Base-by-base conservation (phyloP, 2,888 invertebrate genomes). In the Xylota segnis region DNA sequence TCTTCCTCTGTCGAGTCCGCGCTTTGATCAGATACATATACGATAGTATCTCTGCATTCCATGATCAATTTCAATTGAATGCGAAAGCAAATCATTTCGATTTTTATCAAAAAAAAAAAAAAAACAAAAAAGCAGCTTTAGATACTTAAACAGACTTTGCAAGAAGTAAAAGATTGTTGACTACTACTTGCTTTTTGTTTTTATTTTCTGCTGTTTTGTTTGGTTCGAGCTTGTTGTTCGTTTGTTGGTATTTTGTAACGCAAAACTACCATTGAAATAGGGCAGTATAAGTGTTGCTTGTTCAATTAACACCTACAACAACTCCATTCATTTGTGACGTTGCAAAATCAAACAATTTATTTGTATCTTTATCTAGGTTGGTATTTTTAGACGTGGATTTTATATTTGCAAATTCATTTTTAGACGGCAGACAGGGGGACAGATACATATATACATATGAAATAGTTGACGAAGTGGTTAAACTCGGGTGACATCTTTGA, bases 371-470 rank as follows among this genome's bases (percentile, higher is more conserved):
- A 34, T 65, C 4, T 66, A 37, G 32, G 34, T 50, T 37, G 66
- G 18, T 23, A 65, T 65, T 65, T 61, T 61, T 29, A 61, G 43
- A 27, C n/a, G 12, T 9, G 18, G 12, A 43, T 61, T 61, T 61
- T 43, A 18, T 52, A n/a, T 23, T 23, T 18, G 18, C 37, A 6
- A 18, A 59, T 37, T 16, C n/a, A 14, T 7, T 23, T n/a, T 4
- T n/a, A n/a, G 27, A 3, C 23, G 40, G 16, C n/a, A 40, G 14
- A 14, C 43, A 43, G 14, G n/a, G 6, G n/a, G 54, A 5, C 40
- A 43, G 40, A 43, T 10, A 9, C 34, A 34, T 1, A 12, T 37
- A 37, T 37, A 12, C 3, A 37, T 37, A 37, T 37, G 3, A 23
- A 23, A 3, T 23, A 3, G 23, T 23, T 3, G 23, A 23, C 23